These are phyloP conservation scores for Megalopta genalis DNA, from an alignment of 1,140 invertebrate genomes.

Conservation along the genomic window DNA sequence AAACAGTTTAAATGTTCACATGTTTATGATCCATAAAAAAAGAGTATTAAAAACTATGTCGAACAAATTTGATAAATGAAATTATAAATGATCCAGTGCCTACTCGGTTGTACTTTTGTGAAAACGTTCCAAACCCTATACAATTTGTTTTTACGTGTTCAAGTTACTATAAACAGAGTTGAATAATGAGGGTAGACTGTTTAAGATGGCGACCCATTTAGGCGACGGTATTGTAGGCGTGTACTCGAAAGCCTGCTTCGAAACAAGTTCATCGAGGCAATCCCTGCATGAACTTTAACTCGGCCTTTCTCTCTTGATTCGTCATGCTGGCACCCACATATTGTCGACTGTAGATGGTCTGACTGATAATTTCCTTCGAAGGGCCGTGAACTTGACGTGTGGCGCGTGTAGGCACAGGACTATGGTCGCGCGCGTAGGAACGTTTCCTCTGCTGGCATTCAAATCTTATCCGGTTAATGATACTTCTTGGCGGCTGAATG, in stretches of 20 bases:
- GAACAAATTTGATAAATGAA: no score
- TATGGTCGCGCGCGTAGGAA: conserved; percentile 13
- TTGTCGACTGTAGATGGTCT: conserved; percentile 51
- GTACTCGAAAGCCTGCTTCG: conserved; percentile 13
- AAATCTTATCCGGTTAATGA: neutral
- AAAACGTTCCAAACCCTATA: no score
- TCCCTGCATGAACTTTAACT: conserved; percentile 38
- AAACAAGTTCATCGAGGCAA: conserved; percentile 41
- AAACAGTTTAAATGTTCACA: no score
- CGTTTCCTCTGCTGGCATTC: conserved; percentile 4
- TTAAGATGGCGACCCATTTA: neutral
- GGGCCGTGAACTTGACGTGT: conserved; percentile 53
- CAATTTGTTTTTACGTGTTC: no score
- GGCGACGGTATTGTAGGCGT: neutral
- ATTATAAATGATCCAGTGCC: no score
- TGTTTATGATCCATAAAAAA: no score
- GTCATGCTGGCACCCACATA: conserved; percentile 61
- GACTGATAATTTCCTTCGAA: conserved; percentile 33
- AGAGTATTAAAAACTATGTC: no score
- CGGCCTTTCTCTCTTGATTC: conserved; percentile 37
- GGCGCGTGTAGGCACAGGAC: conserved; percentile 12
- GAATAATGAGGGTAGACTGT: neutral
- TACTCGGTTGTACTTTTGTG: no score
- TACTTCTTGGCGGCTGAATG: neutral
- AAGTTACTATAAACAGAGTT: no score